Conservation (phyloP, 2,113 vertebrate species). For the Seriola rivoliana region DNA sequence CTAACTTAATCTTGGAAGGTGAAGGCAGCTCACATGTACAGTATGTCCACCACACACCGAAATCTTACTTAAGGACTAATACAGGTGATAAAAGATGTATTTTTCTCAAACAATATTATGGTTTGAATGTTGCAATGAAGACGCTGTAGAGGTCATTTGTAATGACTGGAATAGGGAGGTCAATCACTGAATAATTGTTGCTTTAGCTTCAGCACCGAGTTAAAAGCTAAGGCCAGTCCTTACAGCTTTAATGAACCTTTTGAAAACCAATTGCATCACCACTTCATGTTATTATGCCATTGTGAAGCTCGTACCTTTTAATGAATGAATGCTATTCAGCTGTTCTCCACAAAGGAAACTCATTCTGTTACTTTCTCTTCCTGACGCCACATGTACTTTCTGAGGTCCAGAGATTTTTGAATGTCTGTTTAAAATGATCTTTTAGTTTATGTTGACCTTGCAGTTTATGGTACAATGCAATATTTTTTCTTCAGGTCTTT, state of each 20-base stretch:
- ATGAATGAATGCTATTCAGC: constrained; percentile 5
- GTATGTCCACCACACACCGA: neutral
- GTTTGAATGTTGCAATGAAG: neutral
- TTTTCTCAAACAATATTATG: neutral
- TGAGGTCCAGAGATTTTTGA: neutral
- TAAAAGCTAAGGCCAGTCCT: neutral
- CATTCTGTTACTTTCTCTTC: neutral
- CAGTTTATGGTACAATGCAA: neutral
- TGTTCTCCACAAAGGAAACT: constrained; percentile 16
- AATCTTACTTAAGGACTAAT: neutral
- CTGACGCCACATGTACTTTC: neutral
- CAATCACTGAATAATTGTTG: neutral
- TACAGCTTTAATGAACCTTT: constrained; percentile 20
- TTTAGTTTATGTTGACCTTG: neutral
- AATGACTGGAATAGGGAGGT: neutral
- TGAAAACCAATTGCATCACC: neutral
- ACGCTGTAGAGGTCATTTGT: neutral
- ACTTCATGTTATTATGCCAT: neutral
- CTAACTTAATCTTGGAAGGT: too few relatives aligned
- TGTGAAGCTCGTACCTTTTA: neutral
- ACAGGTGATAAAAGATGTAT: neutral
- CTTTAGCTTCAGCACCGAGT: neutral
- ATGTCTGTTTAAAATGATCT: neutral
- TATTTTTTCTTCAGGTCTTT: neutral
- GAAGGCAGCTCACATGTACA: too few relatives aligned